Evolutionary conservation across 2,888 invertebrate genomes (phyloP), one percentile per base, ranked within the genome.

Genomic region (Scaptomyza polygonia): DNA sequence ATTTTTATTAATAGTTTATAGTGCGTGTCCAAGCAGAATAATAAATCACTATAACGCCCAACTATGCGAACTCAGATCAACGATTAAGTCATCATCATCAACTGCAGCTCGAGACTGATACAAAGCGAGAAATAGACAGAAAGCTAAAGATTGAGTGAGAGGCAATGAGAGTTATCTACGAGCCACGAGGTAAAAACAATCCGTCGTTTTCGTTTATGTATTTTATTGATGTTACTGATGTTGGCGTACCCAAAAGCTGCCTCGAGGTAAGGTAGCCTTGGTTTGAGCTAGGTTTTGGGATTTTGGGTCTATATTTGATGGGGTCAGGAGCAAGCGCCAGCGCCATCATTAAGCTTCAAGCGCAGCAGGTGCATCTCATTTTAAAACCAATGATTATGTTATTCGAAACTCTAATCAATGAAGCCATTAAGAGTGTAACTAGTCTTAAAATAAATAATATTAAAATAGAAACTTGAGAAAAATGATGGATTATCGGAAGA

Each of bases 11-110:
- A 25, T 25, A 25, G 5, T 25, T 25, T 67, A 77, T 74, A 83
- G 84, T 81, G 81, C 80, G 84, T 83, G 72, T 72, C 68, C 77
- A 67, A 78, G 78, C 69, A 62, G 80, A 63, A 72, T 72, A 83
- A 81, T 81, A 81, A 81, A 81, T 81, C 84, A 81, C 65, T 64
- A 70, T 67, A 67, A 80, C 80, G 80, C 80, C 80, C 80, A 81
- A 84, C 67, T 67, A 56, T 62, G 30, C 70, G 70, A 67, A 56
- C 65, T 65, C 61, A 70, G 80, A 81, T 81, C 80, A 67, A 34
- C 80, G 80, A 81, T 81, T 81, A 81, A 83, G 84, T 81, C 84
- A 81, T 81, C 80, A 81, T 68, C 81, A 67, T 69, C 67, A 75
- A 44, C 64, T 56, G 61, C 67, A 63, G 61, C 39, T 52, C 59